Percentiles rank a stretch among this genome's conserved stretches.
phyloP scores from a whole-genome alignment of 2,797 vertebrate species.

The Hozukius guyotensis region DNA sequence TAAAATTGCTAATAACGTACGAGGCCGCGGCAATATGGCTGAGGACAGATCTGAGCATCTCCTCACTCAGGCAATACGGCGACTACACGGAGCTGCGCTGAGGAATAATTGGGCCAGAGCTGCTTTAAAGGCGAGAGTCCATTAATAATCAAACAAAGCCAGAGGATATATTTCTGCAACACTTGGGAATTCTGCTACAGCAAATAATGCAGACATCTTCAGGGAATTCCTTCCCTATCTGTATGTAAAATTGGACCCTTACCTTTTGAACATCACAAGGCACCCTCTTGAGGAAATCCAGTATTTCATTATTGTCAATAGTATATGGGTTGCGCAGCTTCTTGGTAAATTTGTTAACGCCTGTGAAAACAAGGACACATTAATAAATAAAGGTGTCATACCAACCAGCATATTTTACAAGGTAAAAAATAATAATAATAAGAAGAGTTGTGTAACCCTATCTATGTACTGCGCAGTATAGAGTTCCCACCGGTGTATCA shows the following conservation, averaged over 20 bases:
- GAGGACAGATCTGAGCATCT: conserved; percentile 72
- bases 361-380: conserved; percentile 81
- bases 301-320: conserved; percentile 93
- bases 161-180: conserved; percentile 79
- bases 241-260: conserved; percentile 85
- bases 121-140: conserved; percentile 78
- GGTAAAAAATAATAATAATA: conserved; percentile 18
- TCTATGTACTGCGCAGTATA: neutral
- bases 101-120: conserved; percentile 81
- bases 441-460: conserved; percentile 23
- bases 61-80: conserved; percentile 46
- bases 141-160: conserved; percentile 88
- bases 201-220: conserved; percentile 82
- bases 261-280: conserved; percentile 99
- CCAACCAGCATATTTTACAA: conserved; percentile 25
- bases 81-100: conserved; percentile 63
- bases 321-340: conserved; percentile 94
- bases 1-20: conserved; percentile 77
- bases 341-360: conserved; percentile 98
- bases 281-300: conserved; percentile 98
- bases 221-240: conserved; percentile 81
- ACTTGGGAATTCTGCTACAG: conserved; percentile 82
- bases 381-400: conserved; percentile 72
- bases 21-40: conserved; percentile 59
- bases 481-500: conserved; percentile 13